A percentile compares a stretch with the other conserved stretches of the same genome.
Conservation (phyloP, 2,888 invertebrate species). For the Oithona nana region DNA sequence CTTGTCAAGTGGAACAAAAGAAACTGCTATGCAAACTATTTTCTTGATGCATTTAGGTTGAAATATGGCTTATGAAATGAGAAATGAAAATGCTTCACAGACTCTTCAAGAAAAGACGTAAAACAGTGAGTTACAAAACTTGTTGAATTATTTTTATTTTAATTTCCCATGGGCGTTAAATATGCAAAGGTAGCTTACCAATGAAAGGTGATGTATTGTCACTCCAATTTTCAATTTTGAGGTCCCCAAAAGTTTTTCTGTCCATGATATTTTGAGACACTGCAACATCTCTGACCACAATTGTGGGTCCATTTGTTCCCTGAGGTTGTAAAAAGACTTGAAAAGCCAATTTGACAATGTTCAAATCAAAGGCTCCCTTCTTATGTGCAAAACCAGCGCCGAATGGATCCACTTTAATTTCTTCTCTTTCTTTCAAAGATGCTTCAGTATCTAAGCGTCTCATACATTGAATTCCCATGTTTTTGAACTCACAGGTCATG, state of each 20-base stretch:
- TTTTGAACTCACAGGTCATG: slow-evolving; percentile 21
- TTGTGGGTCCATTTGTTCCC: too few species aligned
- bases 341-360: slow-evolving; percentile 6
- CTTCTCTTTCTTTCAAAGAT: slow-evolving; percentile 7
- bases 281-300: background rate
- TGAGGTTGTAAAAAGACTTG: background rate
- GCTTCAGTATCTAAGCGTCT: slow-evolving; percentile 8
- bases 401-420: slow-evolving; percentile 12
- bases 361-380: background rate
- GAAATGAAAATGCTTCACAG: too few species aligned
- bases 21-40: too few species aligned
- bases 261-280: slow-evolving; percentile 1
- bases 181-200: background rate
- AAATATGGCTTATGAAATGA: too few species aligned
- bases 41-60: too few species aligned
- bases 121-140: too few species aligned
- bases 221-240: background rate
- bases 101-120: too few species aligned
- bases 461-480: slow-evolving; percentile 18
- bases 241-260: background rate
- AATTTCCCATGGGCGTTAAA: too few species aligned
- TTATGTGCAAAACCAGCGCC: slow-evolving; percentile 8
- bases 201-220: background rate
- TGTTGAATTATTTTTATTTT: too few species aligned
- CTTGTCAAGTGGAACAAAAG: too few species aligned